A percentile compares a stretch with the other conserved stretches of the same genome.
Evolutionary conservation across 2,113 vertebrate species (phyloP).

Genomic region (rat (Rattus norvegicus)): GRCr8 NC_086020.1:92382001-92382500

Average conservation of each 20-base stretch:
- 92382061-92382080: background rate
- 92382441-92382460: too few species aligned
- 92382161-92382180: background rate
- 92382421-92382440: too few species aligned
- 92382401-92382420: too few species aligned
- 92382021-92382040: background rate
- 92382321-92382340: too few species aligned
- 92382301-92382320: too few species aligned
- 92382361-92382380: too few species aligned
- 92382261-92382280: background rate
- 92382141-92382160: background rate
- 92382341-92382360: too few species aligned
- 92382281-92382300: too few species aligned
- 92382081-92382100: background rate
- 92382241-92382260: background rate
- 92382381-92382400: too few species aligned
- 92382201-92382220: background rate
- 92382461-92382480: too few species aligned
- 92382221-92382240: background rate
- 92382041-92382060: rapidly evolving
- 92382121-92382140: background rate
- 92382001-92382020: background rate
- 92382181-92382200: background rate
- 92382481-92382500: too few species aligned
- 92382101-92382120: background rate